These are phyloP conservation scores for Salminus brasiliensis DNA, from an alignment of 2,113 vertebrate species.

Conservation along the genomic window DNA sequence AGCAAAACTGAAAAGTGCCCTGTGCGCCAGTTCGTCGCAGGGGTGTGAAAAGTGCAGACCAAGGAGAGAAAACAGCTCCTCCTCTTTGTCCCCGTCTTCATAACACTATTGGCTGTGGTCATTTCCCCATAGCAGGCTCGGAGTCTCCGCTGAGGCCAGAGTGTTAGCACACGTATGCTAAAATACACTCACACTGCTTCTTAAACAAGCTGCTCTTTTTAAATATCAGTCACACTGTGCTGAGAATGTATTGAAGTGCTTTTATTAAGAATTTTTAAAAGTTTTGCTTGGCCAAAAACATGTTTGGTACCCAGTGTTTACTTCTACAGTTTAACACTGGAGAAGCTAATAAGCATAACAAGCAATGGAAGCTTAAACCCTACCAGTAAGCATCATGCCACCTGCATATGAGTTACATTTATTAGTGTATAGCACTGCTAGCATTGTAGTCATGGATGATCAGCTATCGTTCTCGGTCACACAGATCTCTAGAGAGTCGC, in stretches of 20 bases:
- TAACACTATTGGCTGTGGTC: not conserved
- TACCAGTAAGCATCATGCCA: too few relatives aligned
- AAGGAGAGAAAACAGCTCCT: not conserved
- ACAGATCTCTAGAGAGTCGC: too few relatives aligned
- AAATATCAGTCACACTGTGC: not conserved
- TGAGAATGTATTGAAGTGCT: not conserved
- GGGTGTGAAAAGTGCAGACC: slow-evolving; percentile 19
- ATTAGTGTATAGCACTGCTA: too few relatives aligned
- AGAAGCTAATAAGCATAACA: too few relatives aligned
- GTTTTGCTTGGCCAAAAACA: not conserved
- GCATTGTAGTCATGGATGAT: too few relatives aligned
- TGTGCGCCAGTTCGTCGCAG: not conserved
- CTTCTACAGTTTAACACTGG: too few relatives aligned
- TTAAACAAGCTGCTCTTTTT: not conserved
- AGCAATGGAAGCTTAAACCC: too few relatives aligned
- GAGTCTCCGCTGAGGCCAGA: not conserved
- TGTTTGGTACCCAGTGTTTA: too few relatives aligned
- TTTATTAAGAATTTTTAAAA: not conserved
- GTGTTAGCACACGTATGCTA: not conserved
- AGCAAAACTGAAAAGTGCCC: slow-evolving; percentile 22
- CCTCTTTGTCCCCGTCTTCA: not conserved
- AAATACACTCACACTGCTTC: not conserved
- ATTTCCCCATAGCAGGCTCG: not conserved
- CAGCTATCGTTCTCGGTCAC: too few relatives aligned
- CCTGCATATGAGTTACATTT: too few relatives aligned